phyloP scores from a whole-genome alignment of 2,113 vertebrate genomes.

The Rhizomys pruinosus region DNA sequence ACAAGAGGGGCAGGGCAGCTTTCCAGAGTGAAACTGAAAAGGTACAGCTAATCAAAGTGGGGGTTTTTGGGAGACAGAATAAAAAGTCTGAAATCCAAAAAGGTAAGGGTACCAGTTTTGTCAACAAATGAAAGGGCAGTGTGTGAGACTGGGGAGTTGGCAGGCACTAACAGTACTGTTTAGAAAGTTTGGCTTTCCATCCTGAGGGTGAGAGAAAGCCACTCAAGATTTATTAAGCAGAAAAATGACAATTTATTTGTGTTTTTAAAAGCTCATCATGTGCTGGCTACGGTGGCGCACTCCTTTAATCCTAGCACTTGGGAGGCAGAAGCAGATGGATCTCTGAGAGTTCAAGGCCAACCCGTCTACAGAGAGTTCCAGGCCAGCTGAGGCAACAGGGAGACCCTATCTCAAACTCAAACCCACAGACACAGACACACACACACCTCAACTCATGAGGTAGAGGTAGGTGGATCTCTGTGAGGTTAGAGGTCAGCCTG shows the following conservation, averaged over 20 bases:
- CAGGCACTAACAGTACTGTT: not conserved
- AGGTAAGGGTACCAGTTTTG: not conserved
- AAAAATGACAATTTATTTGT: not conserved
- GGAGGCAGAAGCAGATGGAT: too few relatives aligned
- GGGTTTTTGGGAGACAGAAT: not conserved
- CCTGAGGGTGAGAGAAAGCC: not conserved
- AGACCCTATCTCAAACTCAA: too few relatives aligned
- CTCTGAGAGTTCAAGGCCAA: too few relatives aligned
- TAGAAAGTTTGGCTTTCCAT: not conserved
- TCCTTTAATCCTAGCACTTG: too few relatives aligned
- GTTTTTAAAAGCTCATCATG: not conserved
- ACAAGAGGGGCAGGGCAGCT: not conserved
- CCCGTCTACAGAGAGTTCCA: too few relatives aligned
- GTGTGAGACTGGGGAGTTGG: not conserved
- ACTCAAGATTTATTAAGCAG: not conserved
- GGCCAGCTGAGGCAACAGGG: too few relatives aligned
- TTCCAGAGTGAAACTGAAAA: not conserved
- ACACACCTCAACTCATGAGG: too few relatives aligned
- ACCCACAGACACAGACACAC: too few relatives aligned
- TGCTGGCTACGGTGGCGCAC: too few relatives aligned
- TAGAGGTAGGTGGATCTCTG: too few relatives aligned
- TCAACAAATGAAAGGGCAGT: not conserved
- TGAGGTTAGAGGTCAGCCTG: too few relatives aligned
- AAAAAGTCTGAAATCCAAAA: not conserved
- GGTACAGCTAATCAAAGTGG: not conserved